These are phyloP conservation scores for Heterochromis multidens DNA, from an alignment of 2,113 vertebrate species.

Conservation along the genomic window DNA sequence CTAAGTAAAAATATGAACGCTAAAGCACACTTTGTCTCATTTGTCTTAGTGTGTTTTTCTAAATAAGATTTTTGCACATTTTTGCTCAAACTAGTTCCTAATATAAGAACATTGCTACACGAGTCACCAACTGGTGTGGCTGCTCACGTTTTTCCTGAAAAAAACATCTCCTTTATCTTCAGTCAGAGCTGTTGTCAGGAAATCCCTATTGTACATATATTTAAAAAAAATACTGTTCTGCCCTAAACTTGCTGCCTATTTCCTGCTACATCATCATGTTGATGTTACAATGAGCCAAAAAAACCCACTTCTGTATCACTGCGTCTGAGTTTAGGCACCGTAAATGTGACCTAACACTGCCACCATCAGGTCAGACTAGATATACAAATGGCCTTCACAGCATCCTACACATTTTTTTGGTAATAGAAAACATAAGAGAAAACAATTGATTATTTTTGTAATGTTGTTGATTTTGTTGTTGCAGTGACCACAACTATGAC, in stretches of 20 bases:
- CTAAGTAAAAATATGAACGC: neutral
- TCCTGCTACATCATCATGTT: neutral
- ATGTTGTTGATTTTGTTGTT: neutral
- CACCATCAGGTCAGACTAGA: neutral
- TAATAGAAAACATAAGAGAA: neutral
- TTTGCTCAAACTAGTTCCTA: neutral
- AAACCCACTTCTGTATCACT: neutral
- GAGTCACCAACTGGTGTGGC: neutral
- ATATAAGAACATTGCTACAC: neutral
- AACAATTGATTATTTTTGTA: neutral
- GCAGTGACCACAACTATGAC: neutral
- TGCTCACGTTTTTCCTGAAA: neutral
- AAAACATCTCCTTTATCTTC: neutral
- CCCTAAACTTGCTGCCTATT: neutral
- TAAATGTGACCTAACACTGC: neutral
- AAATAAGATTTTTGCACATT: neutral
- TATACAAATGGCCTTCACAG: neutral
- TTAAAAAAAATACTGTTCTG: neutral
- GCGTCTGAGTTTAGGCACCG: neutral
- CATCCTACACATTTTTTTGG: neutral
- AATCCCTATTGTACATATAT: neutral
- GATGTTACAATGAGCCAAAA: neutral
- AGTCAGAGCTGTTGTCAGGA: neutral
- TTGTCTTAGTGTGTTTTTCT: neutral
- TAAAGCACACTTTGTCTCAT: neutral